Base-by-base conservation (phyloP, 1,140 invertebrate genomes). In the Trachymyrmex cornetzi region DNA sequence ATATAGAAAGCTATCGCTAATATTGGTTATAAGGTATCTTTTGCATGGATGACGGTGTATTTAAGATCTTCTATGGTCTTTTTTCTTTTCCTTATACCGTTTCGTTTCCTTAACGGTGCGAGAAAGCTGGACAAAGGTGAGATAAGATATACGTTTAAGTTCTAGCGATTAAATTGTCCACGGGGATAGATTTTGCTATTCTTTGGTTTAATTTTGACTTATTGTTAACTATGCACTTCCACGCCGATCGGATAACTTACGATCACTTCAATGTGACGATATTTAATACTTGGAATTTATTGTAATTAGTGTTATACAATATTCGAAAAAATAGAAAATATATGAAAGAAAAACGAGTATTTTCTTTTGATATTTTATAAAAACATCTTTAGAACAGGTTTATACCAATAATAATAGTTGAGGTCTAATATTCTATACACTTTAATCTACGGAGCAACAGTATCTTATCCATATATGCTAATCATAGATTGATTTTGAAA, bases 101-200 rank as follows among this genome's bases (percentile, higher is more conserved):
- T 86, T 87, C 84, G 90, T 89, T 16, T 90, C 86, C 88, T 88
- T 92, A 90, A 91, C 87, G 85, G 86, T 27, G 34, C 75, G 72
- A 50, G 34, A 63, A 86, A 69, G 34, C 44, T 11, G 48, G 24
- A 66, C 11, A 53, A 53, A 86, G 84, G 24, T 53, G 63, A 63
- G 48, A 77, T n/a, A 19, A 57, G 63, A 74, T 85, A 61, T 22
- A 27, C 72, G 30, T 30, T 77, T 53, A 38, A 44, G 59, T 89
- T 87, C 81, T 50, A 85, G 50, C 89, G 89, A 92, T 92, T 91
- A 89, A 93, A 88, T 90, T 89, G 91, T 91, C 88, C 82, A 84
- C 69, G 74, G 63, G 75, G 67, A 79, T 86, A 82, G 89, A 91
- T 88, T 38, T 38, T 38, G 7, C 0, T 38, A 38, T 38, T 38